Conservation (phyloP, 2,888 invertebrate genomes). For the Yponomeuta malinellus region DNA sequence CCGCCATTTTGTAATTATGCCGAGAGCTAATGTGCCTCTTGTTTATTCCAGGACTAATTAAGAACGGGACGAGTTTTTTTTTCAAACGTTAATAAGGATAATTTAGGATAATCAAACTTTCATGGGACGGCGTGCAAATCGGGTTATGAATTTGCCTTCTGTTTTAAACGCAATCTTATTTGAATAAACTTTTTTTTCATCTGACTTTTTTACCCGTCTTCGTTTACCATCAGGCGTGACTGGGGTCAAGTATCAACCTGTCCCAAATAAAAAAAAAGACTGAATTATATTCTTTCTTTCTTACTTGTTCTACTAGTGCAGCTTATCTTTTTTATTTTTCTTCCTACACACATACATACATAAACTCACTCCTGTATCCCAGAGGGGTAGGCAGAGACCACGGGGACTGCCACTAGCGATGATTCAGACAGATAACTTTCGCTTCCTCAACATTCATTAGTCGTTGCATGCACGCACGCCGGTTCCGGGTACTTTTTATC, state of each 20-base stretch:
- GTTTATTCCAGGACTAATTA: slow-evolving; percentile 74
- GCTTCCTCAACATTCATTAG: no score
- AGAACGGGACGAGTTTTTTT: slow-evolving; percentile 60
- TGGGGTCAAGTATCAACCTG: no score
- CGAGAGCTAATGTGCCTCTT: slow-evolving; percentile 71
- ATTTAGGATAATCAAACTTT: slow-evolving; percentile 63
- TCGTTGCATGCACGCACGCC: no score
- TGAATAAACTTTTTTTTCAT: background rate
- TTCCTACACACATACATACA: no score
- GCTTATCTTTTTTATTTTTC: no score
- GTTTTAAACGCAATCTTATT: background rate
- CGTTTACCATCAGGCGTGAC: no score
- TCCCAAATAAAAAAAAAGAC: background rate
- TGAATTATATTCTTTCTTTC: background rate
- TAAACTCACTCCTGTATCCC: no score
- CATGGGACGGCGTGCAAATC: slow-evolving; percentile 37
- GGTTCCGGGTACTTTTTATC: no score
- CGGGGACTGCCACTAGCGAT: no score
- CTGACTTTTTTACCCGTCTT: background rate
- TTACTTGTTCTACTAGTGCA: no score
- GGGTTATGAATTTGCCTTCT: background rate
- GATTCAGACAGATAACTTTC: no score
- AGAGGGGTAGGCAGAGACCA: no score
- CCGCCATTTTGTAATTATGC: slow-evolving; percentile 66
- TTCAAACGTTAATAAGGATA: slow-evolving; percentile 52